phyloP scores from a whole-genome alignment of 2,113 vertebrate genomes.

The Pongo abelii region DNA sequence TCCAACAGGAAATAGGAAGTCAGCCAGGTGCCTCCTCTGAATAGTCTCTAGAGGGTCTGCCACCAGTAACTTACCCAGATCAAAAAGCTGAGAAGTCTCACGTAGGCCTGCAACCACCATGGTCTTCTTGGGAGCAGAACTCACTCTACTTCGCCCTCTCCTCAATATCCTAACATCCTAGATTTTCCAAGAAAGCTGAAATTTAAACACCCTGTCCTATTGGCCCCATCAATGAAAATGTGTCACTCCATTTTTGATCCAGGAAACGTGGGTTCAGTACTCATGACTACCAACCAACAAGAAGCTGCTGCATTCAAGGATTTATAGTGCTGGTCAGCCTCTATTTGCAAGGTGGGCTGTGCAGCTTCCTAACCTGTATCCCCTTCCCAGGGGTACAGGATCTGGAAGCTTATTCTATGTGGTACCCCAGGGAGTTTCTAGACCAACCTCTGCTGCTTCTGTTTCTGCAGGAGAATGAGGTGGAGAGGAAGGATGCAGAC shows the following conservation, averaged over 20 bases:
- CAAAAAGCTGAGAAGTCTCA: background rate
- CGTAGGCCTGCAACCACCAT: background rate
- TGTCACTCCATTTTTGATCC: background rate
- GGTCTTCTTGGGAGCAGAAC: background rate
- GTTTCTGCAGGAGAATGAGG: background rate
- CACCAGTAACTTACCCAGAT: background rate
- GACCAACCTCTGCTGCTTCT: background rate
- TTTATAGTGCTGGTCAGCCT: background rate
- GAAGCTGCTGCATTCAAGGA: background rate
- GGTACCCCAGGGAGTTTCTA: background rate
- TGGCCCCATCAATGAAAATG: background rate
- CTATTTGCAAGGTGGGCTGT: background rate
- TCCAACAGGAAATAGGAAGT: background rate
- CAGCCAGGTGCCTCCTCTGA: no score
- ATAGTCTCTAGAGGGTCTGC: no score
- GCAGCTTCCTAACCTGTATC: background rate
- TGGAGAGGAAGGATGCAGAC: no score
- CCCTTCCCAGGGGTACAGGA: background rate
- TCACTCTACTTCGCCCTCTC: background rate
- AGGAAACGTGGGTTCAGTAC: background rate
- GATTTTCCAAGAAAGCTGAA: background rate
- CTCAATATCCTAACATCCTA: background rate
- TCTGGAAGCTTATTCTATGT: background rate
- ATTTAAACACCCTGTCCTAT: background rate
- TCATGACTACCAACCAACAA: background rate